Percentiles rank a stretch among this genome's conserved stretches.
phyloP scores from a whole-genome alignment of 2,113 vertebrate genomes.

The Brachyhypopomus gauderio region DNA sequence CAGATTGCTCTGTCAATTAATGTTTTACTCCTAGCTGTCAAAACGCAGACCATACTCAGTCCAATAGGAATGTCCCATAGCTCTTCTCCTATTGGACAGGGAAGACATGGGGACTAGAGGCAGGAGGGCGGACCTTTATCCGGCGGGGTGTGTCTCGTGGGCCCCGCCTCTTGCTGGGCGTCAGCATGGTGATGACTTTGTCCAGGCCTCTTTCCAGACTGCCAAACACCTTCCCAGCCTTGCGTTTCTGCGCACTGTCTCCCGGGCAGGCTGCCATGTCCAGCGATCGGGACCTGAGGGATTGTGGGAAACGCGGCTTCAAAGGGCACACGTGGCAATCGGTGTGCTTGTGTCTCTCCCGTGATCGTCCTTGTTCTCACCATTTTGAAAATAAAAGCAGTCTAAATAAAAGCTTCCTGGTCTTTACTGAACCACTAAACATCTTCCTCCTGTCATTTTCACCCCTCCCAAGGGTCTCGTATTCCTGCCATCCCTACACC shows the following conservation, averaged over 20 bases:
- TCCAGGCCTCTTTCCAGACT: constrained; percentile 91
- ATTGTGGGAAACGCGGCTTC: background rate
- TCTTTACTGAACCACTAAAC: no score
- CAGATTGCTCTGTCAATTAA: no score
- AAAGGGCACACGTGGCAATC: background rate
- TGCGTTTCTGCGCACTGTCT: constrained; percentile 84
- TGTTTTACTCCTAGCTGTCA: no score
- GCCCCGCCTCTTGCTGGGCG: constrained; percentile 83
- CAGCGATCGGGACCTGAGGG: constrained; percentile 80
- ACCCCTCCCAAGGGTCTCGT: background rate
- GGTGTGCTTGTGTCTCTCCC: no score
- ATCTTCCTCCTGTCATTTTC: background rate
- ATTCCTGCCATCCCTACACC: no score
- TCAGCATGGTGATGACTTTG: constrained; percentile 93
- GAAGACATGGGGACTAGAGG: no score
- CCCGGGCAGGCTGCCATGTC: constrained; percentile 76
- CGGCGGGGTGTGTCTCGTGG: constrained; percentile 80
- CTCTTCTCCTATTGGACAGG: no score
- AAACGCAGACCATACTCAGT: no score
- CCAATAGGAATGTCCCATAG: no score
- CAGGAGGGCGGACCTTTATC: constrained; percentile 76
- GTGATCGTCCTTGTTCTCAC: no score
- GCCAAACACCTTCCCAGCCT: constrained; percentile 85
- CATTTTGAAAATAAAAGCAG: no score
- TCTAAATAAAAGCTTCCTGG: no score